Percentiles rank a stretch among this genome's conserved stretches.
These are phyloP conservation scores for Apis dorsata DNA, from an alignment of 1,140 invertebrate genomes.

Conservation along the genomic window DNA sequence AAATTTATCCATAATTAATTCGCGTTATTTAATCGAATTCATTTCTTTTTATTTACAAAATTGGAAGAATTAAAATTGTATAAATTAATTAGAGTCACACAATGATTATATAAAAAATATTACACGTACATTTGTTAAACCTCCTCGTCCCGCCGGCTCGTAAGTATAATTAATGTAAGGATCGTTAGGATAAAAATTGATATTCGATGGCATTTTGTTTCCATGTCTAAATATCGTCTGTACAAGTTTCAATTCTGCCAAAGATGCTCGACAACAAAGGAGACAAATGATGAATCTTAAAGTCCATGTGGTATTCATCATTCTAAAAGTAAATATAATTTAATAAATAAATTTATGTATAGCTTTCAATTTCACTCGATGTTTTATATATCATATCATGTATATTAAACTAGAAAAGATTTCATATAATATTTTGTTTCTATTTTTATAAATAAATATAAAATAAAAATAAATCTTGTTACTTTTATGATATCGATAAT, in stretches of 20 bases:
- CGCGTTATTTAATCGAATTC: background rate
- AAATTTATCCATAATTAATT: background rate
- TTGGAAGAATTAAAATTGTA: background rate
- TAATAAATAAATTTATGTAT: fast-evolving
- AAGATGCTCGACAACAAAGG: background rate
- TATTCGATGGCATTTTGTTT: constrained; percentile 15
- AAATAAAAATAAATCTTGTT: no score
- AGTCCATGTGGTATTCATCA: background rate
- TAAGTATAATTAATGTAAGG: background rate
- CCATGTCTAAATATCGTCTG: constrained; percentile 36
- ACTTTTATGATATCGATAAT: no score
- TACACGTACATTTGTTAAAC: constrained; percentile 24
- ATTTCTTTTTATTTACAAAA: background rate
- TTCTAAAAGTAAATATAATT: background rate
- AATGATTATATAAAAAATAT: background rate
- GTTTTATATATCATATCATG: background rate
- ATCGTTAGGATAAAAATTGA: background rate
- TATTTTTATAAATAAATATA: no score
- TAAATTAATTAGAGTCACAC: background rate
- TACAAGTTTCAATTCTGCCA: background rate
- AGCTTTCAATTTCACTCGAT: background rate
- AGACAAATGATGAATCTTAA: background rate
- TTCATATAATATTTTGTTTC: no score
- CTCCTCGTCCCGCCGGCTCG: constrained; percentile 17
- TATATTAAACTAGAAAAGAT: no score